Percentiles rank a stretch among this genome's conserved stretches.
Evolutionary conservation across 2,797 vertebrate genomes (phyloP).

Genomic region (Sebastes jordani): DNA sequence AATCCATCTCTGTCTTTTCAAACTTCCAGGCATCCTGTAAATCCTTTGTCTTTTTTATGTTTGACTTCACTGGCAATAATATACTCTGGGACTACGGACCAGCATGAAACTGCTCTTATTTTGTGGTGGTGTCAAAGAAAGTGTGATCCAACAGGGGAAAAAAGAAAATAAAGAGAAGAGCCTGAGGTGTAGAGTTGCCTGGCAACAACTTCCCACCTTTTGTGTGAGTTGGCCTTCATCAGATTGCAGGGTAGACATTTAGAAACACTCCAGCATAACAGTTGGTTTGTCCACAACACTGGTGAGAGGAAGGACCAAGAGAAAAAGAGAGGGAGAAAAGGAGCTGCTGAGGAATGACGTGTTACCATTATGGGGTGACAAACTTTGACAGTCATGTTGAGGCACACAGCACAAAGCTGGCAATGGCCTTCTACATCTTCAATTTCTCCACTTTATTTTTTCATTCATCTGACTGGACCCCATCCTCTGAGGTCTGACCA

Average conservation of each 20-base stretch:
- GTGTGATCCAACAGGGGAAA: constrained; percentile 28
- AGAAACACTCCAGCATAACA: constrained; percentile 38
- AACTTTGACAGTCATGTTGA: neutral
- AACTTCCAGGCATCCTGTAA: constrained; percentile 6
- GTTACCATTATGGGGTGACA: neutral
- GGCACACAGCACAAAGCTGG: neutral
- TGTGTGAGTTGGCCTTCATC: constrained; percentile 58
- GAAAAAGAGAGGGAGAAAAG: neutral
- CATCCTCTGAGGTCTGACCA: neutral
- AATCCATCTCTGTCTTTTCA: neutral
- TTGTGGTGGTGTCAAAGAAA: constrained; percentile 46
- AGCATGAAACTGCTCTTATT: constrained; percentile 42
- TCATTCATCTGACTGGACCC: neutral
- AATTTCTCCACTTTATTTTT: neutral
- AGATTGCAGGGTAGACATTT: constrained; percentile 40
- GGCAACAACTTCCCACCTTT: constrained; percentile 68
- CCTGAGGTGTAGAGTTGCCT: constrained; percentile 68
- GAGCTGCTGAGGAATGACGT: neutral
- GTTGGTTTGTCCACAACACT: constrained; percentile 17
- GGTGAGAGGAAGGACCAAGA: neutral
- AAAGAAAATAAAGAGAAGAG: constrained; percentile 47
- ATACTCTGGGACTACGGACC: constrained; percentile 19
- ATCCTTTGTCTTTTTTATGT: constrained; percentile 15
- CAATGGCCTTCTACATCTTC: neutral
- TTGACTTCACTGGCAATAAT: constrained; percentile 24